These are phyloP conservation scores for Coregonus ussuriensis DNA, from an alignment of 2,797 vertebrate species.

Conservation along the genomic window DNA sequence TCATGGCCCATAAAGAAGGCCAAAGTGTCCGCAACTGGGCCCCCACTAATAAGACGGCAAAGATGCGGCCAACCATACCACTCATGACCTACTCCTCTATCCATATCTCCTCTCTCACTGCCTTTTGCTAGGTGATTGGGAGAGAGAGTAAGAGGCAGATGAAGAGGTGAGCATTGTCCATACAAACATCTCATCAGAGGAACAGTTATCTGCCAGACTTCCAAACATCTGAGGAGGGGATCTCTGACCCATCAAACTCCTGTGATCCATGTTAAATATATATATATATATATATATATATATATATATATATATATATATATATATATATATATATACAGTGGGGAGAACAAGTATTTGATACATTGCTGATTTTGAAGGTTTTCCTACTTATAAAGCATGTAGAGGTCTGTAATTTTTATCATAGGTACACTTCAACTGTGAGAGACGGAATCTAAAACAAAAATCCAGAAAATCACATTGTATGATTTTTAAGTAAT, in stretches of 20 bases:
- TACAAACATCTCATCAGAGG: constrained; percentile 11
- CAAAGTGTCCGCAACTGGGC: constrained; percentile 56
- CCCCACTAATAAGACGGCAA: constrained; percentile 70
- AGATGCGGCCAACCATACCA: constrained; percentile 63
- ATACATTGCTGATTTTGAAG: too few species aligned
- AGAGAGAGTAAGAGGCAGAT: constrained; percentile 42
- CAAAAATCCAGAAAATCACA: too few species aligned
- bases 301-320: too few species aligned
- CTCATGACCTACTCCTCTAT: constrained; percentile 30
- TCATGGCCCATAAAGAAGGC: constrained; percentile 59
- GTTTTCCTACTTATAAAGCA: too few species aligned
- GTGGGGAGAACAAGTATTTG: too few species aligned
- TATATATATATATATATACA: too few species aligned
- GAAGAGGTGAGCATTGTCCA: constrained; percentile 60
- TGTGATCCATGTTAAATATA: constrained; percentile 47
- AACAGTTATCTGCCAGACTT: constrained; percentile 5
- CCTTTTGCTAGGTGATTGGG: constrained; percentile 62
- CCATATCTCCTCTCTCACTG: background rate
- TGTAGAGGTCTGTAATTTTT: too few species aligned
- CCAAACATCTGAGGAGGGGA: constrained; percentile 40
- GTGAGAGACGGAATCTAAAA: too few species aligned
- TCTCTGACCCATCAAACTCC: constrained; percentile 53
- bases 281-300: too few species aligned
- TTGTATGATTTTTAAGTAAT: too few species aligned
- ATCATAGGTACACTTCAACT: too few species aligned